These are phyloP conservation scores for Telmatherina bonti DNA, from an alignment of 2,797 vertebrate genomes.

Conservation along the genomic window DNA sequence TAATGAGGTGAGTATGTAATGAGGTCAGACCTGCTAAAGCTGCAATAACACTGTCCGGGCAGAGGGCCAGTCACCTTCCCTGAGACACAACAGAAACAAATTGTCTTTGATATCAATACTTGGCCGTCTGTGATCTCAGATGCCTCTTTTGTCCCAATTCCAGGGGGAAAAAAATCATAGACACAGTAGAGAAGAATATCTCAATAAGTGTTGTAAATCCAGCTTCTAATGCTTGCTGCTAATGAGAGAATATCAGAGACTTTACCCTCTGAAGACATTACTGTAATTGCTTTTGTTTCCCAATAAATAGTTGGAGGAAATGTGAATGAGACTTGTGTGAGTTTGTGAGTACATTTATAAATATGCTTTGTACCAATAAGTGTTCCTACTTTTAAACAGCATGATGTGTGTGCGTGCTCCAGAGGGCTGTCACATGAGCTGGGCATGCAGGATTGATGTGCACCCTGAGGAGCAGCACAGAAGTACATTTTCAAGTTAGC, in stretches of 20 bases:
- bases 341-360: conserved; percentile 14
- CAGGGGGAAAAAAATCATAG: conserved; percentile 31
- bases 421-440: conserved; percentile 40
- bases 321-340: conserved; percentile 51
- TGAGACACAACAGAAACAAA: conserved; percentile 65
- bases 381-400: conserved; percentile 3
- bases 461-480: conserved; percentile 37
- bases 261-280: conserved; percentile 72
- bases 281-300: conserved; percentile 78
- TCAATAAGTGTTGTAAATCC: conserved; percentile 51
- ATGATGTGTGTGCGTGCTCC: conserved; percentile 12
- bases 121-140: conserved; percentile 52
- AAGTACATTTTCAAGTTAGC: conserved; percentile 60
- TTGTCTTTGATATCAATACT: conserved; percentile 56
- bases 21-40: conserved; percentile 36
- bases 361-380: conserved; percentile 2
- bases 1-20: not conserved
- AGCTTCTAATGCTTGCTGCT: conserved; percentile 69
- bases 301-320: conserved; percentile 54
- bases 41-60: conserved; percentile 60
- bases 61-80: conserved; percentile 62
- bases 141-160: conserved; percentile 49
- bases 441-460: conserved; percentile 40
- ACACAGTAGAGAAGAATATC: conserved; percentile 41
- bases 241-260: conserved; percentile 75